Evolutionary conservation across 1,140 invertebrate genomes (phyloP), one percentile per base, ranked within the genome.

Genomic region (Leptoteleia sp.): DNA sequence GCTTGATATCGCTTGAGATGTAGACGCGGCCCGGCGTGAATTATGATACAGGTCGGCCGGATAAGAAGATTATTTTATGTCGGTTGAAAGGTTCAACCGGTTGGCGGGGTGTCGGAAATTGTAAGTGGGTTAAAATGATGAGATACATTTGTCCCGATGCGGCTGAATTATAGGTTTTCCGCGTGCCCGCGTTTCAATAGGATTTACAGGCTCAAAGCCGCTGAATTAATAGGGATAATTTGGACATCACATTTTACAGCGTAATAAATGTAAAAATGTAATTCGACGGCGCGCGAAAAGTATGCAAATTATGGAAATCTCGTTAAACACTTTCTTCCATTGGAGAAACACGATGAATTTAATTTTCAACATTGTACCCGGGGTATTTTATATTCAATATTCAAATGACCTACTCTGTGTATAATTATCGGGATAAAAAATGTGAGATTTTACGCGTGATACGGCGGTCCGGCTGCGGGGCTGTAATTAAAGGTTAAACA

Each of bases 1-100:
- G 45, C 19, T 43, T 50, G 52, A 67, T 75, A 75, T 75, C 29
- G 25, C 38, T 27, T n/a, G 64, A 61, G 57, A 50, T 55, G 31
- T 35, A 33, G 11, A n/a, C n/a, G 13, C 2, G 16, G n/a, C 13
- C 19, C 1, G 6, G 17, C 27, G 11, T 62, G 37, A 72, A 47
- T 50, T 62, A 47, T 13, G 33, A 45, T 29, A 11, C n/a, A 25
- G 33, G 16, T 7, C 13, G 8, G 12, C n/a, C 25, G 40, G 42
- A 68, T 68, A 47, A 38, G 35, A 29, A 38, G 62, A 65, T 54
- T 55, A 68, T 47, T 68, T 50, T 27, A 54, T 57, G 16, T 17
- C 12, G 11, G 33, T 40, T 38, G 33, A 62, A 43, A 48, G 15
- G 25, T 38, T 50, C 5, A 48, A 31, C 2, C 27, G 13, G 17